Evolutionary conservation across 2,888 invertebrate species (phyloP).

Genomic region (Ormyrus nitidulus): DNA sequence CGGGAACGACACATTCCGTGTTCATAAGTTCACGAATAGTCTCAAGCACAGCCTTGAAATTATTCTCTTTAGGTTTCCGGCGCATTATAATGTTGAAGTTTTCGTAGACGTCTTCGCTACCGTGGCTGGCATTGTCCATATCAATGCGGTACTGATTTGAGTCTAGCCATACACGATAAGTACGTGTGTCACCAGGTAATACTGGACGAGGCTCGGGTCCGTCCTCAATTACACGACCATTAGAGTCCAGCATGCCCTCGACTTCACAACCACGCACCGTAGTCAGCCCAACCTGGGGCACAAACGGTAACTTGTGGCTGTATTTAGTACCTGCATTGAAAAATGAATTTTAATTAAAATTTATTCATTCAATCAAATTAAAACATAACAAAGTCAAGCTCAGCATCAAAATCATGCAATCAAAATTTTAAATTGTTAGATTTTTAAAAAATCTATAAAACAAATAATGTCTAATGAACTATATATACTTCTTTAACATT

Average conservation of each 20-base stretch:
- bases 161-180: slow-evolving; percentile 95
- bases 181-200: slow-evolving; percentile 91
- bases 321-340: slow-evolving; percentile 83
- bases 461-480: too few relatives aligned
- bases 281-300: slow-evolving; percentile 93
- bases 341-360: neutral
- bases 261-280: slow-evolving; percentile 98
- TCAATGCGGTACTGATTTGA: slow-evolving; percentile 97
- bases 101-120: slow-evolving; percentile 91
- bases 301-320: slow-evolving; percentile 88
- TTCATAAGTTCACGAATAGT: slow-evolving; percentile 99
- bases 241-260: slow-evolving; percentile 97
- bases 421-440: too few relatives aligned
- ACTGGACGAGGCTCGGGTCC: slow-evolving; percentile 93
- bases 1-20: slow-evolving; percentile 97
- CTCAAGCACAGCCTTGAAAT: slow-evolving; percentile 99
- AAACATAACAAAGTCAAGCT: too few relatives aligned
- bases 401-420: too few relatives aligned
- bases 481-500: too few relatives aligned
- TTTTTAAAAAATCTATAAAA: too few relatives aligned
- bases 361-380: too few relatives aligned
- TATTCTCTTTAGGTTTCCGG: slow-evolving; percentile 99
- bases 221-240: slow-evolving; percentile 97
- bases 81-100: slow-evolving; percentile 98
- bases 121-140: slow-evolving; percentile 88